Evolutionary conservation across 2,797 vertebrate species (phyloP).

Genomic region (Alosa sapidissima): DNA sequence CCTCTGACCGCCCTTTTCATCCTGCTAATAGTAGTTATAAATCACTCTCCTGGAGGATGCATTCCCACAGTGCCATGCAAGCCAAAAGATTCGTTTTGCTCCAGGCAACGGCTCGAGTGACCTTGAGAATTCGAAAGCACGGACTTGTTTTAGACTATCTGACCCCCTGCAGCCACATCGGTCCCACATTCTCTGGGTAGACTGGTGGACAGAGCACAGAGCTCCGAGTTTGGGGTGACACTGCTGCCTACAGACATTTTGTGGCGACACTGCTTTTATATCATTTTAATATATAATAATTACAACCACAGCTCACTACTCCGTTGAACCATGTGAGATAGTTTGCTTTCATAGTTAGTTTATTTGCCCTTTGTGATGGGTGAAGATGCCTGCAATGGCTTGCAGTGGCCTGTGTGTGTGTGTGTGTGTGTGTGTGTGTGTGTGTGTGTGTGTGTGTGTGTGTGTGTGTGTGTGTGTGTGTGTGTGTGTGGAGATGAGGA

Average conservation of each 20-base stretch:
- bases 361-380: too few relatives aligned
- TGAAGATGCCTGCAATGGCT: too few relatives aligned
- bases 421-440: conserved; percentile 3
- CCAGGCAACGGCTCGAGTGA: conserved; percentile 34
- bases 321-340: too few relatives aligned
- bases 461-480: neutral
- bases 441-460: conserved; percentile 11
- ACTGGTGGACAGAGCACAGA: neutral
- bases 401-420: neutral
- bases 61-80: conserved; percentile 21
- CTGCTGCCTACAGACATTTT: neutral
- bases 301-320: too few relatives aligned
- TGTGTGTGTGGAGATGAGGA: neutral
- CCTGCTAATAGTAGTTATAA: conserved; percentile 39
- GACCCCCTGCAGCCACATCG: neutral
- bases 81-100: conserved; percentile 35
- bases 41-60: conserved; percentile 28
- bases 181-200: neutral
- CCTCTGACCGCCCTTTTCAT: conserved; percentile 19
- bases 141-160: neutral
- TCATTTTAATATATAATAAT: too few relatives aligned
- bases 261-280: too few relatives aligned
- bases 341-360: too few relatives aligned
- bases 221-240: neutral
- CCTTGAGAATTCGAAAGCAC: conserved; percentile 33